Conservation (phyloP, 1,140 invertebrate genomes). For the Dryas iulia region DNA sequence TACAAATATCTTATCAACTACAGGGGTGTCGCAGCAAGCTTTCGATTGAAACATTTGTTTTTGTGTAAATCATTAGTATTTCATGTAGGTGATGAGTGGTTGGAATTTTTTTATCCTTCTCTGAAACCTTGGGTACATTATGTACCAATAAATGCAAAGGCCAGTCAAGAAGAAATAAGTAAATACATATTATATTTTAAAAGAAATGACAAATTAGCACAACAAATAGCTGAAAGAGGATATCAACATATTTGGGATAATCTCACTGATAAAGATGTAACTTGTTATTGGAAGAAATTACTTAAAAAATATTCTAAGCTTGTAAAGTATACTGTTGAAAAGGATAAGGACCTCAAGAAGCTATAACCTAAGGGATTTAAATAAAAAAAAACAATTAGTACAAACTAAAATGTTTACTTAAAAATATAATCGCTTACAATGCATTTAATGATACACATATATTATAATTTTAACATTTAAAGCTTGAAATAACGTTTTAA, state of each 20-base stretch:
- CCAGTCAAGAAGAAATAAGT: conserved; percentile 84
- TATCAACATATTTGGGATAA: conserved; percentile 91
- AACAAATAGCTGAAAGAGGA: conserved; percentile 91
- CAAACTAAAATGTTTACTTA: conserved; percentile 28
- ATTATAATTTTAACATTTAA: neutral
- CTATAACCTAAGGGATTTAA: conserved; percentile 44
- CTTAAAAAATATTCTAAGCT: conserved; percentile 89
- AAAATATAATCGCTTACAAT: conserved; percentile 11
- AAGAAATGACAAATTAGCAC: conserved; percentile 87
- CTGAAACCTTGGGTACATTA: conserved; percentile 98
- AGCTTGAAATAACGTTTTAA: neutral
- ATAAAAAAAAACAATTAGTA: conserved; percentile 10
- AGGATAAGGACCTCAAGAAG: conserved; percentile 81
- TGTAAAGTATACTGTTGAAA: conserved; percentile 84
- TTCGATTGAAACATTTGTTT: conserved; percentile 97
- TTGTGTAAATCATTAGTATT: conserved; percentile 97
- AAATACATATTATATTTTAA: conserved; percentile 89
- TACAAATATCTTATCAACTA: conserved; percentile 98
- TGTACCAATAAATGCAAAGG: conserved; percentile 90
- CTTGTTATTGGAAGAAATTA: conserved; percentile 93
- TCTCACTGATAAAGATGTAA: conserved; percentile 90
- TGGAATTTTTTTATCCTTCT: conserved; percentile 96
- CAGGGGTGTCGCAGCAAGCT: conserved; percentile 97
- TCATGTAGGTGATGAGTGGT: conserved; percentile 96
- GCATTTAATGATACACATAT: neutral